phyloP scores from a whole-genome alignment of 2,113 vertebrate genomes.

The Telmatochromis sp. region DNA sequence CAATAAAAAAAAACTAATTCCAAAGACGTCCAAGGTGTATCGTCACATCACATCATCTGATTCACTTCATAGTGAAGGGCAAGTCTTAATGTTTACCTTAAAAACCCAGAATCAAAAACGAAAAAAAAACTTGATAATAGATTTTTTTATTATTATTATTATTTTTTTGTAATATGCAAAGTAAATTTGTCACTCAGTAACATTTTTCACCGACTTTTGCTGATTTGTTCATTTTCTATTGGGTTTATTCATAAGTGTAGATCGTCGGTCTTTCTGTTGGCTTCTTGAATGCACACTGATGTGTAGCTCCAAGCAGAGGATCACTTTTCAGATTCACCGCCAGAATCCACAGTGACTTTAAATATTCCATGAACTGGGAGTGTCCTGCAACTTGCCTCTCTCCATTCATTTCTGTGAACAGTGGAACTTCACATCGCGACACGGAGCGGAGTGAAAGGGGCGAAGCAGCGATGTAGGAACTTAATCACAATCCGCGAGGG shows the following conservation, averaged over 20 bases:
- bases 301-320: not conserved
- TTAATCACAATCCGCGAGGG: not conserved
- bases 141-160: not conserved
- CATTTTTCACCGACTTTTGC: not conserved
- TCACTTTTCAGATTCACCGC: slow-evolving; percentile 4
- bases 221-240: not conserved
- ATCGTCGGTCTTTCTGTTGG: not conserved
- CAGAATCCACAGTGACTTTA: slow-evolving; percentile 16
- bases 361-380: slow-evolving; percentile 55
- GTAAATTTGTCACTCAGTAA: not conserved
- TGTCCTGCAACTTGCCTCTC: slow-evolving; percentile 17
- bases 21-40: not conserved
- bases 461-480: not conserved
- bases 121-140: not conserved
- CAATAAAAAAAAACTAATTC: not conserved
- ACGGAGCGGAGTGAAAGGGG: not conserved
- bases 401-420: slow-evolving; percentile 15
- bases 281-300: not conserved
- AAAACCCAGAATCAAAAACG: not conserved
- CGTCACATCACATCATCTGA: not conserved
- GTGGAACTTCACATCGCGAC: slow-evolving; percentile 2
- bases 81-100: not conserved
- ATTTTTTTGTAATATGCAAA: not conserved
- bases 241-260: not conserved
- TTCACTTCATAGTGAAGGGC: not conserved